A percentile compares a stretch with the other conserved stretches of the same genome.
Evolutionary conservation across 2,888 invertebrate genomes (phyloP).

Genomic region (Dolomedes plantarius): DNA sequence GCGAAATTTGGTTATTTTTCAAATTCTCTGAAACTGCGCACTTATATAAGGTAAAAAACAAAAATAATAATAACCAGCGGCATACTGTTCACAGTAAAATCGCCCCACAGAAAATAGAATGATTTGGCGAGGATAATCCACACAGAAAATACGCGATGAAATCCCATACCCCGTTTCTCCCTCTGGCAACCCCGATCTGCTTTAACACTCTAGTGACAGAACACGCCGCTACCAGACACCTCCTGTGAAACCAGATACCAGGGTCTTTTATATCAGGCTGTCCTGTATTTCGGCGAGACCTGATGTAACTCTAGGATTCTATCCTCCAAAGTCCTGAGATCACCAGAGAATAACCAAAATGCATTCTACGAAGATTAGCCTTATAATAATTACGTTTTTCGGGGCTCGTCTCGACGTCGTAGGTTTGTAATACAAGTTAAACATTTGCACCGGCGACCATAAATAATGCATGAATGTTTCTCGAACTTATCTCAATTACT

Average conservation of each 20-base stretch:
- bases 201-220: constrained; percentile 56
- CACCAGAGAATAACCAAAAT: not conserved
- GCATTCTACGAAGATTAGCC: not conserved
- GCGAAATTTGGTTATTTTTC: no score
- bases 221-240: constrained; percentile 27
- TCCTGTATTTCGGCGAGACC: constrained; percentile 19
- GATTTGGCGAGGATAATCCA: not conserved
- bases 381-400: not conserved
- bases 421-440: no score
- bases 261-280: constrained; percentile 24
- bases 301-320: not conserved
- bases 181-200: constrained; percentile 40
- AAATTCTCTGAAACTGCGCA: no score
- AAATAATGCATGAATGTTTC: no score
- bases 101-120: no score
- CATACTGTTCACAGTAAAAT: no score
- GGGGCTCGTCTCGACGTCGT: no score
- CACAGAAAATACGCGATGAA: not conserved
- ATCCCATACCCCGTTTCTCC: not conserved
- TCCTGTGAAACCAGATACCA: constrained; percentile 4
- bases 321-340: not conserved
- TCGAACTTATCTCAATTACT: no score
- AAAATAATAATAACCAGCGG: no score
- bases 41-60: no score
- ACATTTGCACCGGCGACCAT: no score